phyloP scores from a whole-genome alignment of 2,888 invertebrate genomes.

The Gari tellinella region DNA sequence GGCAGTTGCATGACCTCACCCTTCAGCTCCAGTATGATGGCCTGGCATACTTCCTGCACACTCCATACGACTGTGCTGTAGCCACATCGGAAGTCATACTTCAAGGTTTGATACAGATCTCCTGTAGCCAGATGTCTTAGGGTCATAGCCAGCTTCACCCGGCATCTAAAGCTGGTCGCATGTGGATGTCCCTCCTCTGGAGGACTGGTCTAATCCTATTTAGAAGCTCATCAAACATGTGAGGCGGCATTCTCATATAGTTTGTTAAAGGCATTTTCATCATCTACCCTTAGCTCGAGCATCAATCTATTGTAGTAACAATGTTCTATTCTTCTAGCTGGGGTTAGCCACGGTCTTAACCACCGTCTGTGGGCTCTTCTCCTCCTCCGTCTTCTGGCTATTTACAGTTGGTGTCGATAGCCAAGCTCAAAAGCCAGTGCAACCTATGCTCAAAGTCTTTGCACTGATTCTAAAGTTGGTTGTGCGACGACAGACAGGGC shows the following conservation, averaged over 20 bases:
- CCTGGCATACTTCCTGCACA: constrained; percentile 14
- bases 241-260: constrained; percentile 31
- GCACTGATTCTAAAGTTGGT: constrained; percentile 15
- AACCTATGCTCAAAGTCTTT: constrained; percentile 14
- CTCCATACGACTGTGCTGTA: constrained; percentile 14
- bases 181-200: constrained; percentile 22
- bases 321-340: constrained; percentile 30
- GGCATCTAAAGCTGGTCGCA: constrained; percentile 27
- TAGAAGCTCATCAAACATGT: constrained; percentile 27
- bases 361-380: constrained; percentile 15
- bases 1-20: constrained; percentile 18
- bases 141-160: no score
- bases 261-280: constrained; percentile 15
- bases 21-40: constrained; percentile 13
- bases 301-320: constrained; percentile 31
- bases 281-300: constrained; percentile 32
- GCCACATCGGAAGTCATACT: constrained; percentile 29
- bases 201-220: constrained; percentile 22
- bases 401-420: constrained; percentile 30
- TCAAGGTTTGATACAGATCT: constrained; percentile 26
- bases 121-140: constrained; percentile 23
- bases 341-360: constrained; percentile 24
- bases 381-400: constrained; percentile 29
- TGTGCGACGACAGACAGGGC: no score
- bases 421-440: constrained; percentile 9